Base-by-base conservation (phyloP, 2,888 invertebrate species). In the Cerastis rubricosa region DNA sequence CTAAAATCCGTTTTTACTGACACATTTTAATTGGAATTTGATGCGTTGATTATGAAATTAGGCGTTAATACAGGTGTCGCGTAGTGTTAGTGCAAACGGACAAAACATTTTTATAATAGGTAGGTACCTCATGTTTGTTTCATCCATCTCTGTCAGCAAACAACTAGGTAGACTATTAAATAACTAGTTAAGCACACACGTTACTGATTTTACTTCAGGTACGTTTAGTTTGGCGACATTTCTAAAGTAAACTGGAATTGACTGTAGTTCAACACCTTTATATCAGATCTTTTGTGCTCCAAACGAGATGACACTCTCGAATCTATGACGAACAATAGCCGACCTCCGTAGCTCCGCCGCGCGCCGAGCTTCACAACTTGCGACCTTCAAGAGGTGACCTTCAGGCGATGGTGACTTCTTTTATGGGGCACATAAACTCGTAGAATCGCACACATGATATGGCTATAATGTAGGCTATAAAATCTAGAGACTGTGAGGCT, bases 341-440 rank as follows among this genome's bases (percentile, higher is more conserved):
- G 84, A 43, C 86, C 86, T 85, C 71, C 47, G 35, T 35, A 45
- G 25, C 57, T 12, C n/a, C 54, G 51, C 86, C 86, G 85, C 71
- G n/a, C 47, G 22, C 25, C n/a, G 19, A 43, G 61, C 82, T 63
- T 19, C 43, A 25, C 2, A 70, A 68, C 64, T 17, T 59, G 68
- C 9, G 82, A 64, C 82, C 85, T 75, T 59, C 29, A 29, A 57
- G 57, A 64, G 29, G 68, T 6, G 85, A 71, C 82, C 85, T 75
- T 64, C 29, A 51, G 40, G 51, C 22, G 40, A 47, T 74, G 54
- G 35, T 61, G 19, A 70, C 69, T 35, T 57, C 43, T 69, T 59
- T 29, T 49, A 57, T 54, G 70, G 43, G n/a, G 17, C 40, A 76
- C 6, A 40, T 45, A 47, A 66, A 61, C 43, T 66, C 57, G n/a